Evolutionary conservation across 2,888 invertebrate species (phyloP).

Genomic region (Diabrotica balteata): DNA sequence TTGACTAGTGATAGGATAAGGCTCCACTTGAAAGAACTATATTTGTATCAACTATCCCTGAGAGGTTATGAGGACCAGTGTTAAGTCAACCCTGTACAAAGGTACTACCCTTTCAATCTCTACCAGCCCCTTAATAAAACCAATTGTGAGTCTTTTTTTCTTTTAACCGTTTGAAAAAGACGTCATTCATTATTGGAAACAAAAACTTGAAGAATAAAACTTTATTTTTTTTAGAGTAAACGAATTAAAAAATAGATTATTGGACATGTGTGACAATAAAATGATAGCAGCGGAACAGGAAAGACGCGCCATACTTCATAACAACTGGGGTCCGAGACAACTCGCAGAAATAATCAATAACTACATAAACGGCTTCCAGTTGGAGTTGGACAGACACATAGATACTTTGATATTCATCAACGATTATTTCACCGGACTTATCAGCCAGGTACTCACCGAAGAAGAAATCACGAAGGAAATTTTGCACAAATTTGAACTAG

Average conservation of each 20-base stretch:
- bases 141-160: not conserved
- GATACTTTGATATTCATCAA: constrained; percentile 58
- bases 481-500: constrained; percentile 29
- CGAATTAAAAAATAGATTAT: constrained; percentile 60
- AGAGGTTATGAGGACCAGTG: no score
- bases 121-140: no score
- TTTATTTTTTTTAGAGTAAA: constrained; percentile 53
- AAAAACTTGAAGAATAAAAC: not conserved
- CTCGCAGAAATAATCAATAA: constrained; percentile 65
- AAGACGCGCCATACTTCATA: constrained; percentile 62
- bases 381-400: constrained; percentile 68
- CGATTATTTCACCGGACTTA: constrained; percentile 60
- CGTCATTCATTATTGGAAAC: not conserved
- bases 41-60: no score
- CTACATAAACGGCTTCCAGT: constrained; percentile 66
- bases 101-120: no score
- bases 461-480: constrained; percentile 61
- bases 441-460: constrained; percentile 61
- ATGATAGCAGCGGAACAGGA: constrained; percentile 65
- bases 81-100: no score
- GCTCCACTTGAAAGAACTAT: no score
- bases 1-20: no score
- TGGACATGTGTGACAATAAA: constrained; percentile 66
- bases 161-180: no score
- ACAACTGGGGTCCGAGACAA: constrained; percentile 68